Evolutionary conservation across 2,888 invertebrate species (phyloP).

Genomic region (Eledona agricola): DNA sequence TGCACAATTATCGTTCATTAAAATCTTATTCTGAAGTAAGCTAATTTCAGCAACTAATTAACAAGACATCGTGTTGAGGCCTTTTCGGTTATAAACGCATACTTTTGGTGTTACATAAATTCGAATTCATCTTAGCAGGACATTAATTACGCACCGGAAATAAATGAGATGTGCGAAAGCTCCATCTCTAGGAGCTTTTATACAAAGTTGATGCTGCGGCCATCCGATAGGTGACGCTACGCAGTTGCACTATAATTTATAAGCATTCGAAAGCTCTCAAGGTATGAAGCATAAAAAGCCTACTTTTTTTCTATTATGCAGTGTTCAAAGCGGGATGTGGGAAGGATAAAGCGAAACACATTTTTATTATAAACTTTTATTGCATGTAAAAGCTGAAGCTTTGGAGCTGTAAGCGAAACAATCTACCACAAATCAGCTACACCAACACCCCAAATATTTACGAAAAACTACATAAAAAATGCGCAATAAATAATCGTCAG

Average conservation of each 20-base stretch:
- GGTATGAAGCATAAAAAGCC: slow-evolving; percentile 29
- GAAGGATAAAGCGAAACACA: slow-evolving; percentile 23
- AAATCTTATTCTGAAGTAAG: too few relatives aligned
- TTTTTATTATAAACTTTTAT: too few relatives aligned
- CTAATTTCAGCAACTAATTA: too few relatives aligned
- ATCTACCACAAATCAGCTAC: slow-evolving; percentile 6
- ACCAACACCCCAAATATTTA: too few relatives aligned
- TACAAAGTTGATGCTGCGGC: slow-evolving; percentile 38
- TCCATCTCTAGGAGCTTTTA: slow-evolving; percentile 41
- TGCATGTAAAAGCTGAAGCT: slow-evolving; percentile 6
- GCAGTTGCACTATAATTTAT: slow-evolving; percentile 35
- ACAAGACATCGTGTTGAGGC: too few relatives aligned
- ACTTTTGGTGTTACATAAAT: too few relatives aligned
- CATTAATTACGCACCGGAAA: slow-evolving; percentile 38
- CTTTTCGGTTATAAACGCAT: too few relatives aligned
- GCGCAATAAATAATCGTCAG: too few relatives aligned
- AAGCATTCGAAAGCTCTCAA: slow-evolving; percentile 31
- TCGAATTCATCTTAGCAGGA: too few relatives aligned
- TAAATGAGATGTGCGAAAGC: slow-evolving; percentile 29
- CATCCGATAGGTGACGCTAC: slow-evolving; percentile 43
- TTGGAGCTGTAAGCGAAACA: slow-evolving; percentile 1
- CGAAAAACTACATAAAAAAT: too few relatives aligned
- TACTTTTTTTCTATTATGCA: slow-evolving; percentile 2
- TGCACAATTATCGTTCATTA: too few relatives aligned
- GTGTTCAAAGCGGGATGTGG: slow-evolving; percentile 6